phyloP scores from a whole-genome alignment of 2,797 vertebrate genomes.

The Cottoperca gobio region DNA sequence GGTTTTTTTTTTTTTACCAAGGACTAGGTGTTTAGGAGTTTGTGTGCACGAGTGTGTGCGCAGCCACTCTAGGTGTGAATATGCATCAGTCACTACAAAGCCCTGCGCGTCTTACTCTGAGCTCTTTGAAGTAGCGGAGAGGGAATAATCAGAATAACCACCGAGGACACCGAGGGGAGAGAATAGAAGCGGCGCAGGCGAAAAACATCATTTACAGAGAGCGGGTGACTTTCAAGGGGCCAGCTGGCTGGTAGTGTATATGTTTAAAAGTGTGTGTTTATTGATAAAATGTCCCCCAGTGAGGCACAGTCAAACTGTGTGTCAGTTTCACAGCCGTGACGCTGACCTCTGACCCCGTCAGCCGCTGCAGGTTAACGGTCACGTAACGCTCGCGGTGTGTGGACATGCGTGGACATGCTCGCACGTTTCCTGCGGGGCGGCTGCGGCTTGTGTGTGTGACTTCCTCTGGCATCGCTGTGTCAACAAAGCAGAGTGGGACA shows the following conservation, averaged over 20 bases:
- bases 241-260: constrained; percentile 30
- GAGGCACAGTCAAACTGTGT: constrained; percentile 2
- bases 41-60: constrained; percentile 14
- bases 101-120: constrained; percentile 21
- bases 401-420: constrained; percentile 23
- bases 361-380: constrained; percentile 59
- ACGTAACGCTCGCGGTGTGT: constrained; percentile 38
- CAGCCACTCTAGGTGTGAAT: constrained; percentile 60
- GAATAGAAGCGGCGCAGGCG: constrained; percentile 2
- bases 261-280: constrained; percentile 51
- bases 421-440: constrained; percentile 56
- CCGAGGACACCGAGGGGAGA: constrained; percentile 55
- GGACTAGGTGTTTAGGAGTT: constrained; percentile 46
- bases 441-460: constrained; percentile 32
- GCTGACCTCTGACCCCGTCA: constrained; percentile 44
- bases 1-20: constrained; percentile 46
- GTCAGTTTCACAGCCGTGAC: constrained; percentile 10
- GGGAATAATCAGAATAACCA: constrained; percentile 63
- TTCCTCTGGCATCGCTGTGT: constrained; percentile 75
- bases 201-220: constrained; percentile 36
- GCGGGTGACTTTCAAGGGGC: constrained; percentile 34
- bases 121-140: constrained; percentile 67
- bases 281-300: constrained; percentile 38
- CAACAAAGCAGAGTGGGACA: constrained; percentile 67
- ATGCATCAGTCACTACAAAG: constrained; percentile 76